A percentile compares a stretch with the other conserved stretches of the same genome.
These are phyloP conservation scores for Drosophila algonquin DNA, from an alignment of 2,888 invertebrate genomes.

Conservation along the genomic window DNA sequence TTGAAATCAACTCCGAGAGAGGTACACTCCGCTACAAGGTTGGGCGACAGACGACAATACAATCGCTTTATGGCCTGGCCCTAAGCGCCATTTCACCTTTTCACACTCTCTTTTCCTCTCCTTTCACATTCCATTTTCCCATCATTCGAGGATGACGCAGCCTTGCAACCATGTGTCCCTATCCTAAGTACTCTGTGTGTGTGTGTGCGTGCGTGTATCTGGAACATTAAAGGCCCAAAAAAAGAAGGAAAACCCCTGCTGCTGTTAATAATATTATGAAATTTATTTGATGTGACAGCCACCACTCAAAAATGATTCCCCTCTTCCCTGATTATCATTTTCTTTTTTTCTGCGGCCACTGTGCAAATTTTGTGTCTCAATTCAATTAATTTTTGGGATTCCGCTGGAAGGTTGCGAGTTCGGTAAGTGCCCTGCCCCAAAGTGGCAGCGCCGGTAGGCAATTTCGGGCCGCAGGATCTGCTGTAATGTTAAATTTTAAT, in stretches of 20 bases:
- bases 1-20: slow-evolving; percentile 34
- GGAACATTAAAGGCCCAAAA: slow-evolving; percentile 53
- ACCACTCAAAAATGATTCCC: slow-evolving; percentile 23
- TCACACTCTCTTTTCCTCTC: slow-evolving; percentile 56
- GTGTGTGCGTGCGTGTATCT: slow-evolving; percentile 58
- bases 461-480: slow-evolving; percentile 34
- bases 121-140: neutral
- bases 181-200: neutral
- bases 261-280: slow-evolving; percentile 59
- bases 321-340: neutral
- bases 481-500: slow-evolving; percentile 66
- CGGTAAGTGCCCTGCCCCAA: slow-evolving; percentile 40
- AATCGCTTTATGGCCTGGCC: slow-evolving; percentile 56
- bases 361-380: slow-evolving; percentile 52
- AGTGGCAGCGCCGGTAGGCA: slow-evolving; percentile 48
- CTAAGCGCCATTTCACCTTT: slow-evolving; percentile 61
- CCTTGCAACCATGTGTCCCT: neutral
- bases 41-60: slow-evolving; percentile 12
- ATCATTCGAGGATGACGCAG: slow-evolving; percentile 60
- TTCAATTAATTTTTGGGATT: slow-evolving; percentile 68
- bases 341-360: slow-evolving; percentile 33
- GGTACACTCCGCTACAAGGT: slow-evolving; percentile 43
- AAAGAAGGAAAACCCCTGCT: slow-evolving; percentile 21
- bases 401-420: slow-evolving; percentile 1
- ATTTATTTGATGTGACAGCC: slow-evolving; percentile 43